Base-by-base conservation (phyloP, 2,888 invertebrate genomes). In the Xylocampa areola region DNA sequence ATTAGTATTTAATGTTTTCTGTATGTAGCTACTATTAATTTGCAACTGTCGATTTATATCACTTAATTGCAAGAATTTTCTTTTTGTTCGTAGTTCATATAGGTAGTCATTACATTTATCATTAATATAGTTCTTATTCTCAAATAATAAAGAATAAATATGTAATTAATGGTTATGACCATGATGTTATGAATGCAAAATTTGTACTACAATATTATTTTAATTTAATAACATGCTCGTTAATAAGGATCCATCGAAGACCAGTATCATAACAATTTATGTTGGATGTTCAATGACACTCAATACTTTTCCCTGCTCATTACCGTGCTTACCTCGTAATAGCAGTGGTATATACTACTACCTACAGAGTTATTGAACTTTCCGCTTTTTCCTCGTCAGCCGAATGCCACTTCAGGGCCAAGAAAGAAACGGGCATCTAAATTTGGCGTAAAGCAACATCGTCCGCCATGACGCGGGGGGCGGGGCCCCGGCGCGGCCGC, bases 391-490 rank as follows among this genome's bases (percentile, higher is more conserved):
- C 66, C 68, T 59, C 71, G 49, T 45, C 50, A 45, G 33, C 27
- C 68, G 45, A 67, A 50, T 47, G 61, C 62, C 54, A 76, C 79
- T 80, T 80, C 78, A 75, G 80, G 75, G 74, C 73, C 73, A 75
- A 80, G 78, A 85, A 85, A 84, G 84, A 85, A 80, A 73, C 80
- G 77, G 64, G 76, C 81, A 81, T 87, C 89, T 90, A 90, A 92
- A 90, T 92, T 90, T 91, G 92, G 90, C 87, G 82, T 88, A 88
- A 89, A 83, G 86, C 81, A 84, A 85, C 84, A 76, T 82, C 75
- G 84, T 89, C 92, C 86, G 92, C 91, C 92, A 93, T 92, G 85
- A 81, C 91, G 86, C 80, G 87, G 81, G 76, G 86, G 92, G 91
- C 90, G 92, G 87, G 82, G 90, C 87, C 73, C 62, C 64, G 49